Evolutionary conservation across 1,140 invertebrate genomes (phyloP).

Genomic region (Halesus radiatus): DNA sequence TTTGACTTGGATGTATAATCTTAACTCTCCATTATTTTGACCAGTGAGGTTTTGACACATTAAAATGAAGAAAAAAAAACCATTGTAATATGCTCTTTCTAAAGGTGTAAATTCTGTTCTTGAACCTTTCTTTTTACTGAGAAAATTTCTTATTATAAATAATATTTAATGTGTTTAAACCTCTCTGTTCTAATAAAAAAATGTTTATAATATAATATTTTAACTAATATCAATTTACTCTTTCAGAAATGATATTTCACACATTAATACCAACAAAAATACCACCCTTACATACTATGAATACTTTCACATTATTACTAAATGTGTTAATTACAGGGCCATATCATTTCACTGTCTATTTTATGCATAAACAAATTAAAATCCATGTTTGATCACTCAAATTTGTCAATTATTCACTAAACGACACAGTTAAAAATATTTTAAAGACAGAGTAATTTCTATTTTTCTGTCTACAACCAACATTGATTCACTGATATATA

Average conservation of each 20-base stretch:
- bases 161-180: no score
- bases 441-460: neutral
- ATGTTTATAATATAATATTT: neutral
- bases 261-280: conserved; percentile 1
- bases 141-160: no score
- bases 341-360: neutral
- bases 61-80: no score
- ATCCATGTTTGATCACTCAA: neutral
- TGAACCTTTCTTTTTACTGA: no score
- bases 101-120: no score
- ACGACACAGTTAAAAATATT: neutral
- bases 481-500: no score
- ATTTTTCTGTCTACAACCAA: neutral
- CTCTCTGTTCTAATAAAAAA: no score
- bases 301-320: conserved; percentile 1
- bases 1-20: no score
- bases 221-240: conserved; percentile 9
- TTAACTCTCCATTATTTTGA: no score
- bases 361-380: conserved; percentile 2
- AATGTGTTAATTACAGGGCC: neutral
- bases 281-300: neutral
- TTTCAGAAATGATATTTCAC: conserved; percentile 9
- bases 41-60: no score
- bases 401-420: neutral
- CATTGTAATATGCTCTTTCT: no score